A percentile compares a stretch with the other conserved stretches of the same genome.
Conservation (phyloP, 2,113 vertebrate species). For the Brachyhypopomus occidentalis region DNA sequence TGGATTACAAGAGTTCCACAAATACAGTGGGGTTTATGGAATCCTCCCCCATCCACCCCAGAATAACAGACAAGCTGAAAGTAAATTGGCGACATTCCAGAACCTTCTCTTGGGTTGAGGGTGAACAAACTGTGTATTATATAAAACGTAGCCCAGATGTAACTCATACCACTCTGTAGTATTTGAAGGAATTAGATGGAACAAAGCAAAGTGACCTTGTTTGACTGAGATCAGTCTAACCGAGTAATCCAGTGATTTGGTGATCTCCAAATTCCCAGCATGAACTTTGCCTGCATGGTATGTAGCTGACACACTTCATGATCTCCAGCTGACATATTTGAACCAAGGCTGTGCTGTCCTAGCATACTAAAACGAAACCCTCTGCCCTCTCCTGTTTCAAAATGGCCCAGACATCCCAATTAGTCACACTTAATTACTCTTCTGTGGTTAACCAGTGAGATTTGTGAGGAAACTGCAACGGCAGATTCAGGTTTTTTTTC, state of each 20-base stretch:
- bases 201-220: slow-evolving; percentile 30
- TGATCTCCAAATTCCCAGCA: slow-evolving; percentile 14
- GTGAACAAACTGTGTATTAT: slow-evolving; percentile 35
- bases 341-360: no score
- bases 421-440: not conserved
- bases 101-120: slow-evolving; percentile 34
- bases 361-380: no score
- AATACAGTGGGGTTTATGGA: slow-evolving; percentile 75
- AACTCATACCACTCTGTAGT: slow-evolving; percentile 5
- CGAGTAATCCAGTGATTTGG: not conserved
- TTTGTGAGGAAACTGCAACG: no score
- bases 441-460: no score
- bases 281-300: slow-evolving; percentile 31
- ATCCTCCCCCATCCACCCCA: slow-evolving; percentile 27
- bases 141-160: slow-evolving; percentile 23
- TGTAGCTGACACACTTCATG: not conserved
- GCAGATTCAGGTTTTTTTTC: no score
- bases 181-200: slow-evolving; percentile 12
- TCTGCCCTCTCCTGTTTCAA: no score
- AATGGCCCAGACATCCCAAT: no score
- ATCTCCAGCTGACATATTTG: not conserved
- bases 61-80: slow-evolving; percentile 25
- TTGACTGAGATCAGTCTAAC: slow-evolving; percentile 16
- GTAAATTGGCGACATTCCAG: slow-evolving; percentile 43
- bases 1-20: slow-evolving; percentile 74